phyloP scores from a whole-genome alignment of 1,140 invertebrate species.

The Sitophilus oryzae region DNA sequence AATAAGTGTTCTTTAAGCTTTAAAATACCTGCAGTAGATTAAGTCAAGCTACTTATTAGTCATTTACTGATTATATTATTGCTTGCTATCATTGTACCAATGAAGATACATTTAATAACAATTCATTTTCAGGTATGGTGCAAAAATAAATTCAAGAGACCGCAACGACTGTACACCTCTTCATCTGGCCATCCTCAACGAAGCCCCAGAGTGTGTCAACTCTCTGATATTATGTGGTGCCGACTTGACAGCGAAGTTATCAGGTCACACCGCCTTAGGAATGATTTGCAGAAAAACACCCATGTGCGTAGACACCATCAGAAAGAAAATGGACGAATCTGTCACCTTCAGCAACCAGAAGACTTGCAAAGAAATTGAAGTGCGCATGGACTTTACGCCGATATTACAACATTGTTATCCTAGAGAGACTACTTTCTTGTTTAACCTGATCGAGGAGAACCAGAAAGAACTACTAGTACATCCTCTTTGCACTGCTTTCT shows the following conservation, averaged over 20 bases:
- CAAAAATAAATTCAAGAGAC: conserved; percentile 77
- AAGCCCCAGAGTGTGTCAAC: conserved; percentile 72
- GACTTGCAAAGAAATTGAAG: conserved; percentile 66
- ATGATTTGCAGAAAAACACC: conserved; percentile 76
- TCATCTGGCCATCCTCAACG: conserved; percentile 80
- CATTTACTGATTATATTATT: too few species aligned
- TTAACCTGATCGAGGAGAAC: conserved; percentile 73
- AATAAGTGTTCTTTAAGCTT: too few species aligned
- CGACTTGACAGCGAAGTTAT: conserved; percentile 74
- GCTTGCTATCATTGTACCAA: too few species aligned
- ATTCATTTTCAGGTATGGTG: conserved; percentile 54
- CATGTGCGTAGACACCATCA: conserved; percentile 67
- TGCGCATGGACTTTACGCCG: conserved; percentile 71
- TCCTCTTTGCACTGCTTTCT: conserved; percentile 73
- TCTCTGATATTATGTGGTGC: conserved; percentile 74
- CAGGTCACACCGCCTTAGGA: conserved; percentile 71
- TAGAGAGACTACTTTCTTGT: conserved; percentile 70
- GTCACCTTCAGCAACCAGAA: conserved; percentile 68
- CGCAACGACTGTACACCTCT: conserved; percentile 82
- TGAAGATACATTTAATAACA: too few species aligned
- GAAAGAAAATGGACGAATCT: conserved; percentile 67
- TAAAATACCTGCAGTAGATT: too few species aligned
- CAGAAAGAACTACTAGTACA: conserved; percentile 76
- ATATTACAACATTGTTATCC: conserved; percentile 69
- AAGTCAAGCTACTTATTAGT: too few species aligned